Evolutionary conservation across 2,888 invertebrate genomes (phyloP), one percentile per base, ranked within the genome.

Genomic region (Thera obeliscata): DNA sequence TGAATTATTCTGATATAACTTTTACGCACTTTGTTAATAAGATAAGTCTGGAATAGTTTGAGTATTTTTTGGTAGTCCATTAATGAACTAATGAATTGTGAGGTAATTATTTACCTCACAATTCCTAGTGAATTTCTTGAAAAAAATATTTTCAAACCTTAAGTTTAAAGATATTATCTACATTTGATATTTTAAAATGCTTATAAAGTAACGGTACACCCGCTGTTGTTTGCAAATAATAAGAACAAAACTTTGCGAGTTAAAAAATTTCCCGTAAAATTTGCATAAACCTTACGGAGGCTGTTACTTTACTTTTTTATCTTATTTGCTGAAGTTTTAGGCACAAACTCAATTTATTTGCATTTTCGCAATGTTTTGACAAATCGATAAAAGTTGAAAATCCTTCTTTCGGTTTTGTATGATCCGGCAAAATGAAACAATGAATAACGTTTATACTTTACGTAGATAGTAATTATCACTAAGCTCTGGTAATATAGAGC

Each of bases 201-300:
- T 83, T 82, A 81, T 80, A 68, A 78, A 48, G 60, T 63, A 69
- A 75, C 66, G 62, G 66, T 61, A 75, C 75, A 72, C 78, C 84
- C 85, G 81, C 82, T 77, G 87, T 85, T 90, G 88, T 89, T 90
- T 82, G 82, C 84, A 89, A 90, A 89, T 88, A 89, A 90, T 88
- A 90, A 89, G 87, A 88, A 86, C 87, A 87, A 84, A 75, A 85
- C 82, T 87, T 83, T 83, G 85, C 75, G 88, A 91, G 87, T 90
- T 87, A 83, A 89, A 90, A 89, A 89, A 87, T 74, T 84, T 85
- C 83, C 81, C 87, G 86, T 87, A 81, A 88, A 89, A 92, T 93
- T 92, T 88, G 82, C 92, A 91, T 93, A 92, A 91, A 89, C 88
- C 89, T 88, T 81, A 83, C 81, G 80, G 76, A 81, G 83, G 82